Evolutionary conservation across 2,113 vertebrate species (phyloP).

Genomic region (Chlorodrepanis virens): DNA sequence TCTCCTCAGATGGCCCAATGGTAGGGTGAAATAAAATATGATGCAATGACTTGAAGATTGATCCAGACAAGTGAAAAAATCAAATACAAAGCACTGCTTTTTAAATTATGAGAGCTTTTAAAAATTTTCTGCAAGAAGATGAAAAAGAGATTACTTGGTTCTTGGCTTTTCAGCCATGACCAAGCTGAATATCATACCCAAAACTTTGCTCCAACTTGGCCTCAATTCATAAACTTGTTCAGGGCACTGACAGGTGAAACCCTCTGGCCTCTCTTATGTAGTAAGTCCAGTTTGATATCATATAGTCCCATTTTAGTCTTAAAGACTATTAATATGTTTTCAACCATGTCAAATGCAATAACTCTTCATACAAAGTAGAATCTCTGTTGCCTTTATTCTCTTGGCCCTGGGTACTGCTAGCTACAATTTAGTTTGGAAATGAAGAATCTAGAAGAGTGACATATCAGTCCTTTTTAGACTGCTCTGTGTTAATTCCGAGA

Average conservation of each 20-base stretch:
- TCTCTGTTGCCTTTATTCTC: not conserved
- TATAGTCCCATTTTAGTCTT: not conserved
- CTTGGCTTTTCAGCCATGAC: not conserved
- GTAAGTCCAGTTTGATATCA: not conserved
- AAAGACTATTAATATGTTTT: not conserved
- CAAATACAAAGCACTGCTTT: not conserved
- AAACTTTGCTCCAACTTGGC: not conserved
- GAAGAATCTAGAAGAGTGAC: not conserved
- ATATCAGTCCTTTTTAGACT: not conserved
- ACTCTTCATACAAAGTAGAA: not conserved
- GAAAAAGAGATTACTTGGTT: not conserved
- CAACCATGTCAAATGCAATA: not conserved
- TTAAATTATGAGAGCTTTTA: not conserved
- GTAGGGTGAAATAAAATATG: not conserved
- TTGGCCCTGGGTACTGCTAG: not conserved
- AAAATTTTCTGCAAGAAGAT: not conserved
- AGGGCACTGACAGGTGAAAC: not conserved
- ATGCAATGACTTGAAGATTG: not conserved
- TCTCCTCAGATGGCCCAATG: not conserved
- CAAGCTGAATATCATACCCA: not conserved
- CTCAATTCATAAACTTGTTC: not conserved
- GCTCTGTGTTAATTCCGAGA: not conserved
- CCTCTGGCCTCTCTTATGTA: not conserved
- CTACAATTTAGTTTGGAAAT: not conserved
- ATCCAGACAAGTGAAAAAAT: not conserved